A percentile compares a stretch with the other conserved stretches of the same genome.
Evolutionary conservation across 2,797 vertebrate genomes (phyloP).

Genomic region (Arctocebus calabarensis): DNA sequence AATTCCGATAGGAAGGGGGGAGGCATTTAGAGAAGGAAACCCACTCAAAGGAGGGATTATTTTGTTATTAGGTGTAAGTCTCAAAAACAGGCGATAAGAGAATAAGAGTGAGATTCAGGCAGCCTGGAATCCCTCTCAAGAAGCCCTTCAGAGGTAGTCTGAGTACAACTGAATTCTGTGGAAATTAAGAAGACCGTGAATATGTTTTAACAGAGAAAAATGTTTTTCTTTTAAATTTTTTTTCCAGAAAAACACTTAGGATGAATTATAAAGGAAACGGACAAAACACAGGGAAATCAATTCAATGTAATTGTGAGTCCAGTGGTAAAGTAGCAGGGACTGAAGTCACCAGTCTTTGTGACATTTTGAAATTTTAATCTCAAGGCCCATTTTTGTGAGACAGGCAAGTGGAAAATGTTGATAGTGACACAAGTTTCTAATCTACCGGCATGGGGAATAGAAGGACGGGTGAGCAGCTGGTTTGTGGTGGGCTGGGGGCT

Average conservation of each 20-base stretch:
- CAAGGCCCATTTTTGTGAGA: slow-evolving; percentile 5
- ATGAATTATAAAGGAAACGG: neutral
- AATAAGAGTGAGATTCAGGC: neutral
- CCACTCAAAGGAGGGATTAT: neutral
- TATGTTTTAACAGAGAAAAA: slow-evolving; percentile 4
- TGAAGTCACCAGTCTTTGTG: slow-evolving; percentile 44
- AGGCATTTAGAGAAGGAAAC: neutral
- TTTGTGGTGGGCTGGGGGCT: neutral
- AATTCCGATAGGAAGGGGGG: neutral
- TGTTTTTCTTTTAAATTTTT: neutral
- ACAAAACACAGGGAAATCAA: neutral
- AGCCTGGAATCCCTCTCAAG: neutral
- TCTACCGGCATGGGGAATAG: neutral
- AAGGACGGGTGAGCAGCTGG: neutral
- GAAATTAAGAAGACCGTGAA: slow-evolving; percentile 41
- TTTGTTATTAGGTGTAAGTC: neutral
- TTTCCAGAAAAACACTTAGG: neutral
- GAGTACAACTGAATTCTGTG: neutral
- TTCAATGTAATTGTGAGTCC: slow-evolving; percentile 2
- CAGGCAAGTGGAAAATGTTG: neutral
- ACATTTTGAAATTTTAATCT: slow-evolving; percentile 53
- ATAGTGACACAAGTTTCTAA: neutral
- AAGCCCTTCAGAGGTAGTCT: neutral
- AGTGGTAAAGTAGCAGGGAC: neutral
- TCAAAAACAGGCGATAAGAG: neutral